Base-by-base conservation (phyloP, 2,888 invertebrate genomes). In the Trachelus iudaicus region DNA sequence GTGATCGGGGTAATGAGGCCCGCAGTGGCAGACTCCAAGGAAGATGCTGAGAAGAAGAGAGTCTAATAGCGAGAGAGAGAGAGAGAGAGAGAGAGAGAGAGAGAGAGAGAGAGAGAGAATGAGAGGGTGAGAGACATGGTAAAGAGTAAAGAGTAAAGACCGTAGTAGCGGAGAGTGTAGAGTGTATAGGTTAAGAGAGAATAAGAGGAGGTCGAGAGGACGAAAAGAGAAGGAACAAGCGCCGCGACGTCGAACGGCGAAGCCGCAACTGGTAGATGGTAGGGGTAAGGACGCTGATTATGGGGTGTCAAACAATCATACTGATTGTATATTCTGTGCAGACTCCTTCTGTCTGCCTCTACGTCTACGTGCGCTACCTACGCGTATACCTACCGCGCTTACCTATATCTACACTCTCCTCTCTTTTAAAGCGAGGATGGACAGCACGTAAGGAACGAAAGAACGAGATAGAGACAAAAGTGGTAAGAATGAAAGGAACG, bases 271-370 rank as follows among this genome's bases (percentile, higher is more conserved):
- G 69, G 74, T 68, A 69, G 75, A 68, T 76, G 79, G 86, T 83
- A 83, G 88, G 87, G 89, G 87, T 88, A 90, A 89, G 87, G 88
- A 90, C 87, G 87, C 89, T 91, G 91, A 91, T 91, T 91, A 91
- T 90, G 91, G 91, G 91, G 91, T 91, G 91, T 91, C 91, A 91
- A 91, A 91, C 91, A 91, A 91, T 91, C 91, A 91, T 87, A 87
- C 88, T 91, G 91, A 91, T 91, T 91, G 91, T 90, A 90, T 89
- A 90, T 90, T 89, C 89, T 86, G 86, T 83, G 84, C 87, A 85
- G 82, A 81, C 80, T 81, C 78, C 83, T 84, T 81, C 81, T 80
- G 80, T 78, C 77, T 79, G 81, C 83, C 83, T 83, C 80, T 79
- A 79, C 83, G 84, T 85, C 86, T 87, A 80, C 76, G 71, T 71